These are phyloP conservation scores for Spea multiplicata DNA, from an alignment of 2,113 vertebrate species.

Conservation along the genomic window DNA sequence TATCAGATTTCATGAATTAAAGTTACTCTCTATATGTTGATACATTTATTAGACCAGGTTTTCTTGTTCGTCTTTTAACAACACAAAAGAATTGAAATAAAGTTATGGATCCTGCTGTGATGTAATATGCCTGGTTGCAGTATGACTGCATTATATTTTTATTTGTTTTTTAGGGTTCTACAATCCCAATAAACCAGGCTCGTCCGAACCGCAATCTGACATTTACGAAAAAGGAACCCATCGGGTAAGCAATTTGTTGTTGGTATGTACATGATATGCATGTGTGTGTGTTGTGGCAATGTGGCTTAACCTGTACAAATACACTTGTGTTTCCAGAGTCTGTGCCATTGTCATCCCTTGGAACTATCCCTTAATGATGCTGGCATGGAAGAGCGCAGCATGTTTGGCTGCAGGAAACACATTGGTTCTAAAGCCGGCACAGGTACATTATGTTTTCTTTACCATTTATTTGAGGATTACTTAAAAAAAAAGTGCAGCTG, in stretches of 20 bases:
- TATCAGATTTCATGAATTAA: too few relatives aligned
- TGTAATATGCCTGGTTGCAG: too few relatives aligned
- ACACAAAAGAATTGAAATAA: too few relatives aligned
- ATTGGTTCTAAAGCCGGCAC: constrained; percentile 76
- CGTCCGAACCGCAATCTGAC: constrained; percentile 78
- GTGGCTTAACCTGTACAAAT: too few relatives aligned
- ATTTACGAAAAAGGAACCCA: constrained; percentile 79
- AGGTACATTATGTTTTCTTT: constrained; percentile 58
- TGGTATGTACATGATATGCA: not conserved
- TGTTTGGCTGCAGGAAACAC: constrained; percentile 80
- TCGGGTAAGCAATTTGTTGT: constrained; percentile 65
- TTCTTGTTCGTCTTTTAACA: too few relatives aligned
- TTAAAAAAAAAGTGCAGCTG: too few relatives aligned
- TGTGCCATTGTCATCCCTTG: constrained; percentile 81
- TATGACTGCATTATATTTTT: not conserved
- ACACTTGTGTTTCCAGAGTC: constrained; percentile 57
- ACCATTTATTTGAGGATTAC: not conserved
- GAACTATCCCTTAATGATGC: constrained; percentile 84
- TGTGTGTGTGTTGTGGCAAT: too few relatives aligned
- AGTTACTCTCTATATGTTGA: too few relatives aligned
- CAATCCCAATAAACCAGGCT: constrained; percentile 81
- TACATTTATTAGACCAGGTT: too few relatives aligned
- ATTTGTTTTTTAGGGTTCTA: constrained; percentile 67
- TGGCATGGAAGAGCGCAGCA: constrained; percentile 77
- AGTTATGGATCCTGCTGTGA: too few relatives aligned